Evolutionary conservation across 2,113 vertebrate genomes (phyloP).

Genomic region (Chaenocephalus aceratus): DNA sequence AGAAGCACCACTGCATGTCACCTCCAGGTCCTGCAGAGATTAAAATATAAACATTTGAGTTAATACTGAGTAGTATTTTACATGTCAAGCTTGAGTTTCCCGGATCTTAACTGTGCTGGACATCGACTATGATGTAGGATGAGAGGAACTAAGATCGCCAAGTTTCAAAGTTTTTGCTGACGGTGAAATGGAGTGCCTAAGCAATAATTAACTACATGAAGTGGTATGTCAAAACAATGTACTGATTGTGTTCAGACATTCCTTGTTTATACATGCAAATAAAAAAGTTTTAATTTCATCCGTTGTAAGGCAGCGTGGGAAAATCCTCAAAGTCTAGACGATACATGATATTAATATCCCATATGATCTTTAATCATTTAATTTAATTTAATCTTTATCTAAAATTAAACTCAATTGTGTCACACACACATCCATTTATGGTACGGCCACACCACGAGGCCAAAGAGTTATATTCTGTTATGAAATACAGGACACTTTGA

Average conservation of each 20-base stretch:
- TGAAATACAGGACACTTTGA: not conserved
- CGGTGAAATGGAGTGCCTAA: not conserved
- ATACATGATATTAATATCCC: not conserved
- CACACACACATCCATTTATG: not conserved
- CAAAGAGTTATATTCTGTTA: not conserved
- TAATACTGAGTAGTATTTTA: not conserved
- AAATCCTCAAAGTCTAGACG: constrained; percentile 4
- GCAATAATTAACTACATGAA: not conserved
- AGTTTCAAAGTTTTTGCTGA: not conserved
- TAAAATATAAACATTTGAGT: not conserved
- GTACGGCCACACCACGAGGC: not conserved
- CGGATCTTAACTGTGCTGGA: not conserved
- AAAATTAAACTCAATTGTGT: not conserved
- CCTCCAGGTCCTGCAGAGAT: constrained; percentile 86
- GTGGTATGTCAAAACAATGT: not conserved
- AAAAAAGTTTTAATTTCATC: not conserved
- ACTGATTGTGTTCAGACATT: not conserved
- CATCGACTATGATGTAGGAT: not conserved
- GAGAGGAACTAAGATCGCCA: not conserved
- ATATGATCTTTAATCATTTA: not conserved
- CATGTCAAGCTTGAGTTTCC: not conserved
- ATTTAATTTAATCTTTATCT: not conserved
- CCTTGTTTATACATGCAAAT: not conserved
- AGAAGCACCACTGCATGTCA: constrained; percentile 99
- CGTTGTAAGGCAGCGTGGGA: not conserved